Percentiles rank a stretch among this genome's conserved stretches.
These are phyloP conservation scores for Thymallus thymallus DNA, from an alignment of 2,113 vertebrate species.

Conservation along the genomic window DNA sequence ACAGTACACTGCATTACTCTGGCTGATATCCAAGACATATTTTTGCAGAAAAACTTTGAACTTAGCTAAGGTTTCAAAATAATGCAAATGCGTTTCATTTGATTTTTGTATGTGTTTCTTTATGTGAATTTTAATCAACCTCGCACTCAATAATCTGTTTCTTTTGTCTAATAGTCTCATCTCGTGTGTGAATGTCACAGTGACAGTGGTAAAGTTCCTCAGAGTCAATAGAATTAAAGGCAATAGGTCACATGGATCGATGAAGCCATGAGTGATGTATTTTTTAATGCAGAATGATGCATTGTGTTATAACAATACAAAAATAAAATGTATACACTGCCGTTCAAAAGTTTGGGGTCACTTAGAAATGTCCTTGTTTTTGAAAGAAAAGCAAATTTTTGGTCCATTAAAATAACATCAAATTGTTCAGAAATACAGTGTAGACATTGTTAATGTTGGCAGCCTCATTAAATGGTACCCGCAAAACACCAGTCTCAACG, in stretches of 20 bases:
- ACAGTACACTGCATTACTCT: slow-evolving; percentile 52
- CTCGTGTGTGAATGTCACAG: neutral
- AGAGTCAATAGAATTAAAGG: neutral
- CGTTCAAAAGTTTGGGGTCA: no score
- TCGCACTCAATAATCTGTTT: neutral
- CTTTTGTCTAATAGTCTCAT: neutral
- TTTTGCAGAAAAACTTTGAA: slow-evolving; percentile 26
- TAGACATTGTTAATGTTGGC: no score
- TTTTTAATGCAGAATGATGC: no score
- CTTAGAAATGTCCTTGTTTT: no score
- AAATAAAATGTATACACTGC: no score
- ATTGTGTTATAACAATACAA: no score
- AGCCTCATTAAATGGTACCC: no score
- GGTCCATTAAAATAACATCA: no score
- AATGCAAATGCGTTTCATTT: slow-evolving; percentile 30
- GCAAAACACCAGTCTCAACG: no score
- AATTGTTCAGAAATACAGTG: no score
- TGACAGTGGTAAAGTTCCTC: neutral
- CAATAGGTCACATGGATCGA: slow-evolving; percentile 1
- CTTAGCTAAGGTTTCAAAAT: slow-evolving; percentile 14
- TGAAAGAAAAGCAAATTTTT: no score
- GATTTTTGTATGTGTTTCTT: neutral
- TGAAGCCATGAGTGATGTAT: neutral
- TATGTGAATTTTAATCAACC: neutral
- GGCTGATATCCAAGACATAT: slow-evolving; percentile 49